Base-by-base conservation (phyloP, 2,888 invertebrate genomes). In the Dasysyrphus albostriatus region DNA sequence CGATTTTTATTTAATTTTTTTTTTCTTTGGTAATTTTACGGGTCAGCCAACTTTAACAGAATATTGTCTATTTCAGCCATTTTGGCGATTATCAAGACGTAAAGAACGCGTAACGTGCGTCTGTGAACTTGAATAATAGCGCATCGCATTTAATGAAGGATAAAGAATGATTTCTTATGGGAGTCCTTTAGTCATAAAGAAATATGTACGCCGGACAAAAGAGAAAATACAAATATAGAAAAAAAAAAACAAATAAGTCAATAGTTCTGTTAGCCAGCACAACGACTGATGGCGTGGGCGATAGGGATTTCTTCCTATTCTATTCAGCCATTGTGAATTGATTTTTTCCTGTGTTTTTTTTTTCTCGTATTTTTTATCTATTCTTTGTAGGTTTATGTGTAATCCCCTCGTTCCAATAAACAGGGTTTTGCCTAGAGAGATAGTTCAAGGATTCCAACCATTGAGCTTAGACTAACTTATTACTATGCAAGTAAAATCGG, bases 101-200 rank as follows among this genome's bases (percentile, higher is more conserved):
- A 77, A 85, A 73, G 69, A 80, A 76, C 39, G 69, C 61, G 74
- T 56, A 69, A 39, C 76, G 51, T 67, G 56, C 56, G 44, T 63
- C 37, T 51, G 58, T 51, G 51, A 39, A 29, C 56, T 67, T 69
- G 54, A 69, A 58, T 72, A 65, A 61, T 49, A 47, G 72, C 63
- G 47, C 47, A n/a, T 69, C 69, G 77, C 70, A 78, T 78, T 56
- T 69, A 74, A 63, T 63, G 67, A 49, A 61, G 85, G 54, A 81
- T 77, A 77, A 82, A 77, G 77, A 78, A 85, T 85, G 77, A 82
- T 85, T 85, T 85, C 77, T 85, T 82, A 82, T 85, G 82, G 69
- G 81, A 74, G 77, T 82, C 85, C 77, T 70, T 56, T 39, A 10
- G 56, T 74, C 56, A 82, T 82, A 85, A 82, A 82, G 69, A 59